Evolutionary conservation across 1,140 invertebrate genomes (phyloP).

Genomic region (Drosophila triauraria): DNA sequence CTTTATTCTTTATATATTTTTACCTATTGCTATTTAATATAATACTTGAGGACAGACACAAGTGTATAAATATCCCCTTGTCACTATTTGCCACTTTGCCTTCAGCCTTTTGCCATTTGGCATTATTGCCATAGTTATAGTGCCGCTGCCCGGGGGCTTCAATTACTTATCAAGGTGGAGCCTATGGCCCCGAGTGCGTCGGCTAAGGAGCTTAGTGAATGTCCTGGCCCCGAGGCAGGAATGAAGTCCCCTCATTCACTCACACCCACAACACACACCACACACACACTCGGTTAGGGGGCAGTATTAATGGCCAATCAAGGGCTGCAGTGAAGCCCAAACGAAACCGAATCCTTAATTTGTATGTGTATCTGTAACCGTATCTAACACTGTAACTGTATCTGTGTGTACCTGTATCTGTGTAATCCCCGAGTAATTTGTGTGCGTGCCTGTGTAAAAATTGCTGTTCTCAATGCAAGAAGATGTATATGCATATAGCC

Average conservation of each 20-base stretch:
- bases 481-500: conserved; percentile 6
- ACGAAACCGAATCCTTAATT: conserved; percentile 10
- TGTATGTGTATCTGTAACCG: conserved; percentile 32
- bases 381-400: conserved; percentile 27
- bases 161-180: conserved; percentile 47
- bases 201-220: conserved; percentile 41
- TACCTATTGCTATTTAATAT: conserved; percentile 22
- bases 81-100: conserved; percentile 1
- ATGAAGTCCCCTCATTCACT: background rate
- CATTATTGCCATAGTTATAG: conserved; percentile 39
- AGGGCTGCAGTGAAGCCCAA: conserved; percentile 11
- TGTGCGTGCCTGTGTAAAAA: conserved; percentile 43
- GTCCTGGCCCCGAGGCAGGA: conserved; percentile 16
- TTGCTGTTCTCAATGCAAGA: conserved; percentile 23
- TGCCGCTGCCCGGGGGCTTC: conserved; percentile 31
- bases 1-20: background rate
- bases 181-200: conserved; percentile 9
- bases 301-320: conserved; percentile 27
- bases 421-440: conserved; percentile 35
- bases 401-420: conserved; percentile 43
- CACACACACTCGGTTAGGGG: background rate
- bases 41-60: conserved; percentile 8
- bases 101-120: conserved; percentile 15
- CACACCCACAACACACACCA: background rate
- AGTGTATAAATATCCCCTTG: conserved; percentile 19